Evolutionary conservation across 2,797 vertebrate species (phyloP), one percentile per base, ranked within the genome.

Genomic region (Mormyrops boulengeri): DNA sequence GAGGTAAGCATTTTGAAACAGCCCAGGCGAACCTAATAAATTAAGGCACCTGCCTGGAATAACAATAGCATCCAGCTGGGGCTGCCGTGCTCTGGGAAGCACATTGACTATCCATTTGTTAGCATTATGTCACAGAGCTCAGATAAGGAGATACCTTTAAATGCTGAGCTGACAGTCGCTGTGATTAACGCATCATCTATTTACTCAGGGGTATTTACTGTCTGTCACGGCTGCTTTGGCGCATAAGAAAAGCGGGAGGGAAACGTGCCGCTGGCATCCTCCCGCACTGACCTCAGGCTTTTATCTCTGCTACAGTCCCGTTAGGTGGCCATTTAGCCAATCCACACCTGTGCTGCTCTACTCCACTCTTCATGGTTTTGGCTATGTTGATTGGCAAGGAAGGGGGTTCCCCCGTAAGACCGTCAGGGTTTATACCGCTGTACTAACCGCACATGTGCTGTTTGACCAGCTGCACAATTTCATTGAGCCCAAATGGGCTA

Each of bases 131-230:
- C 69, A 77, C 69, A 77, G 69, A 77, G 14, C 34, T 41, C 69
- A 19, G 69, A 77, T 77, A 38, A 77, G 69, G 34, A 77, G 69
- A 77, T 77, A 41, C 69, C 34, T 77, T 77, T 77, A 77, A 77
- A 77, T 77, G 69, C 69, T 77, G 69, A 77, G 34, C 69, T 77
- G 69, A 77, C 69, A 77, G 69, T 77, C 34, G 34, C 69, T 19
- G 69, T 77, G 69, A 77, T 77, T 77, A 77, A 77, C 69, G 34
- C 69, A 77, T 77, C 34, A 38, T 73, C 66, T 73, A 73, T 73
- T 38, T 73, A 73, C 66, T 73, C 66, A 19, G 34, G 69, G 69
- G 69, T 41, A 77, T 77, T 77, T 77, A 77, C 69, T 17, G 69
- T 77, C 69, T 77, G 69, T 77, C 34, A 38, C 34, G 69, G 34